phyloP scores from a whole-genome alignment of 2,888 invertebrate species.

The Rhamphomyia laevipes region DNA sequence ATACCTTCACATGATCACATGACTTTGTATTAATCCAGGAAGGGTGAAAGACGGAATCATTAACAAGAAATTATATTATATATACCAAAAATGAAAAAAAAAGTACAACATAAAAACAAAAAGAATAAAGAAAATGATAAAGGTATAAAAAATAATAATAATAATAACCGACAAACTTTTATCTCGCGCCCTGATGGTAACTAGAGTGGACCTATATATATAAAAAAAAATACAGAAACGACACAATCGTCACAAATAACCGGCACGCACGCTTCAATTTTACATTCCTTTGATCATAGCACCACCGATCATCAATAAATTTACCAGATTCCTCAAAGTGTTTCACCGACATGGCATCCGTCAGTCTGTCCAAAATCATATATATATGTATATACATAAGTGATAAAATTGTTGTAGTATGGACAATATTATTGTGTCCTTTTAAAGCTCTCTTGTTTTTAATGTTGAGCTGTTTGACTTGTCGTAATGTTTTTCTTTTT shows the following conservation, averaged over 20 bases:
- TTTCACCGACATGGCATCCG: constrained; percentile 23
- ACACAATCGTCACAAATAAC: constrained; percentile 9
- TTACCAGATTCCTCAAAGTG: constrained; percentile 24
- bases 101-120: too few species aligned
- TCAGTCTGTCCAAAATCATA: constrained; percentile 16
- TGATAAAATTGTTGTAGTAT: constrained; percentile 20
- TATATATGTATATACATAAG: not conserved
- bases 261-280: constrained; percentile 19
- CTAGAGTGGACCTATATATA: too few species aligned
- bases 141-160: constrained; percentile 8
- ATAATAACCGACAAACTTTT: too few species aligned
- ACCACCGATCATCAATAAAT: constrained; percentile 21
- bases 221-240: too few species aligned
- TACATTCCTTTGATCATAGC: constrained; percentile 23
- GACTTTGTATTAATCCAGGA: too few species aligned
- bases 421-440: constrained; percentile 15
- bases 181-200: too few species aligned
- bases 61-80: too few species aligned
- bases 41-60: too few species aligned
- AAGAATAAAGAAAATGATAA: too few species aligned
- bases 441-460: constrained; percentile 12
- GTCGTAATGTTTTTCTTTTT: not conserved
- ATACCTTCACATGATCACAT: too few species aligned
- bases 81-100: too few species aligned
- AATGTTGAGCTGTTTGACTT: constrained; percentile 7